phyloP scores from a whole-genome alignment of 2,797 vertebrate species.

The Danionella dracula region DNA sequence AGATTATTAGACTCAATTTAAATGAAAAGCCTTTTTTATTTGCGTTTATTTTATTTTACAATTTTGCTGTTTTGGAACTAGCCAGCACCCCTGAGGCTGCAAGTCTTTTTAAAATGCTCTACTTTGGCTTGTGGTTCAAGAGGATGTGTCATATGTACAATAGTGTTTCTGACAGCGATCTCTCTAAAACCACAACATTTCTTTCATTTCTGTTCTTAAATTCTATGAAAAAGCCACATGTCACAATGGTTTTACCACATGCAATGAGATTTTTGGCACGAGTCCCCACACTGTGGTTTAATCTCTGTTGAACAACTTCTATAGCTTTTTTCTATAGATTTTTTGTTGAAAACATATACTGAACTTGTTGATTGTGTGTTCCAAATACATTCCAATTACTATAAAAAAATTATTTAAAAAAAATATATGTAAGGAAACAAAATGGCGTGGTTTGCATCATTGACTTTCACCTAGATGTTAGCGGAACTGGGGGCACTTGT shows the following conservation, averaged over 20 bases:
- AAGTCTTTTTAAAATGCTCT: conserved; percentile 12
- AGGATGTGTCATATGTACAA: background rate
- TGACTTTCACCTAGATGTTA: background rate
- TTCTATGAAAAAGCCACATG: background rate
- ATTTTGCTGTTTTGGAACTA: background rate
- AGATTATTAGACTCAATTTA: too few species aligned
- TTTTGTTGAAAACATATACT: background rate
- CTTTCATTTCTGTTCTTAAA: background rate
- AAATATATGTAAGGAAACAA: too few species aligned
- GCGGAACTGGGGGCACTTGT: too few species aligned
- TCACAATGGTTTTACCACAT: conserved; percentile 1
- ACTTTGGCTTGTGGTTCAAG: conserved; percentile 8
- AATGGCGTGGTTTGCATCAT: background rate
- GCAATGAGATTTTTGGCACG: background rate
- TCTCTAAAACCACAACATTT: background rate
- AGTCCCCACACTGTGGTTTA: background rate
- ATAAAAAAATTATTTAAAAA: too few species aligned
- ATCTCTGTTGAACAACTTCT: background rate
- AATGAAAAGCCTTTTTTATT: too few species aligned
- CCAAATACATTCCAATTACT: background rate
- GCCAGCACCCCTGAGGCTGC: background rate
- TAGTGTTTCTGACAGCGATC: conserved; percentile 2
- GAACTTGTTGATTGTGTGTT: background rate
- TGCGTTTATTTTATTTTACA: background rate
- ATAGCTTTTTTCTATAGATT: background rate